Evolutionary conservation across 2,113 vertebrate species (phyloP).

Genomic region (Apteryx mantelli): DNA sequence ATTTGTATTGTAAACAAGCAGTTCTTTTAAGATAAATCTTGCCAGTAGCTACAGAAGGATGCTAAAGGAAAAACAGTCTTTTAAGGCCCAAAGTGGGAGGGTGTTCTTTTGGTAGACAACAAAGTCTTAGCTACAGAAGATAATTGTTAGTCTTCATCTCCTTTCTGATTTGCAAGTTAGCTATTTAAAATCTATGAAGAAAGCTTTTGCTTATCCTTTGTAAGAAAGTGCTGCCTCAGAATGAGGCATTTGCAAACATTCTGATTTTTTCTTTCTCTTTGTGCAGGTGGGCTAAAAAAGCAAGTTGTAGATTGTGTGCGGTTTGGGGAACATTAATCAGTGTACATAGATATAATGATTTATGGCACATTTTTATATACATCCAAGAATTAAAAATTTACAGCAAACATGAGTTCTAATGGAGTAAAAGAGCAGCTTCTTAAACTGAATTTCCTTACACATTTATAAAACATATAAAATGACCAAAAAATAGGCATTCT

Average conservation of each 20-base stretch:
- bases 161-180: background rate
- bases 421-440: background rate
- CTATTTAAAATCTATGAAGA: conserved; percentile 31
- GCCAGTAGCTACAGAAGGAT: background rate
- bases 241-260: background rate
- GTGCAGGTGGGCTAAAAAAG: background rate
- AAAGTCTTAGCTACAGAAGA: conserved; percentile 69
- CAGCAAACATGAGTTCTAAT: background rate
- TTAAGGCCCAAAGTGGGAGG: background rate
- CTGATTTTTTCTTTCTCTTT: background rate
- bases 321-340: background rate
- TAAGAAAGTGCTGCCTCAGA: background rate
- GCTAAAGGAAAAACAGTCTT: conserved; percentile 6
- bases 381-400: background rate
- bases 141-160: conserved; percentile 70
- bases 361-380: background rate
- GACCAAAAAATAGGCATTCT: background rate
- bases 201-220: background rate
- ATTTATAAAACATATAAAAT: background rate
- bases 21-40: conserved; percentile 47
- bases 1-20: conserved; percentile 48
- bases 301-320: background rate
- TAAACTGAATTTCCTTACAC: background rate
- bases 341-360: background rate
- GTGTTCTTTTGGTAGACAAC: conserved; percentile 25